Base-by-base conservation (phyloP, 2,113 vertebrate species). In the Muntiacus reevesi region DNA sequence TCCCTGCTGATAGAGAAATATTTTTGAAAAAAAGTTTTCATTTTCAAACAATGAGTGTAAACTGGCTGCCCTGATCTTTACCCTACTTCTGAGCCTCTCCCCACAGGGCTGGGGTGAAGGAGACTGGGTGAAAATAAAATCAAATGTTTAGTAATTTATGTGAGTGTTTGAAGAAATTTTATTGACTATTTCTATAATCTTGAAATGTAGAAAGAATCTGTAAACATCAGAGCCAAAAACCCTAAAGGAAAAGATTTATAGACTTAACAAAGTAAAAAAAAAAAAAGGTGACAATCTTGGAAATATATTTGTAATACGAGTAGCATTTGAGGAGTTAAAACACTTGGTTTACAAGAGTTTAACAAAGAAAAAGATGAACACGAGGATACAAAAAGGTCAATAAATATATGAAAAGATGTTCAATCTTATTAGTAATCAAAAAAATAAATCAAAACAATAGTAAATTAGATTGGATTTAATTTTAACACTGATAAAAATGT, bases 61-160 rank as follows among this genome's bases (percentile, higher is more conserved):
- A 52, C 36, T 62, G 33, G 91, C 45, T 12, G 7, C 23, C 30
- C 28, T 59, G 23, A 97, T 25, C n/a, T 27, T 78, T 55, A 93
- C 15, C 4, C 30, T 30, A 19, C 30, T 92, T 87, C 50, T 16
- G 88, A 92, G n/a, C 40, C 16, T 89, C 50, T 40, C 5, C 1
- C 7, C 25, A 19, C 8, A 23, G 25, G 50, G 43, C 50, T 93
- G 12, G 14, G 13, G 21, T 25, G 16, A 88, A 88, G 43, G 54
- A 14, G 3, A 82, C 45, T 86, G 78, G 78, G 30, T 54, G 71
- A 82, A 47, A 93, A 85, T 90, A 91, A 91, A 76, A 43, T 33
- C 13, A 23, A 83, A n/a, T 67, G 19, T 89, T 97, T 85, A 94
- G 62, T 91, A 81, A 91, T 86, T 93, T 89, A 95, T 89, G 36